These are phyloP conservation scores for Craseonycteris thonglongyai DNA, from an alignment of 2,113 vertebrate genomes.

Conservation along the genomic window DNA sequence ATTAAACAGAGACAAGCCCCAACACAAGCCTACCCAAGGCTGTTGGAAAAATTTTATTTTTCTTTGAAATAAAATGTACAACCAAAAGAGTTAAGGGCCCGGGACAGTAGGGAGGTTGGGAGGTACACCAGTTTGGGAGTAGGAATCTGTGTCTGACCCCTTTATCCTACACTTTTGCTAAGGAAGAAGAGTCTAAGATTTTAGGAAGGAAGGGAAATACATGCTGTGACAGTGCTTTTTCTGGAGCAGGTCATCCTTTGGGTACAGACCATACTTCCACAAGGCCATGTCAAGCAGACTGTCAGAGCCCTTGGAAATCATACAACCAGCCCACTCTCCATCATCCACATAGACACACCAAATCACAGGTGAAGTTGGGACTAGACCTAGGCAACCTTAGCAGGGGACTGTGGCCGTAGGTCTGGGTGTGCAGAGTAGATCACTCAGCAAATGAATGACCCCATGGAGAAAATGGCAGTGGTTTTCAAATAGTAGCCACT, in stretches of 20 bases:
- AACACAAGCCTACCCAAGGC: background rate
- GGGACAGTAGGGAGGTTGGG: background rate
- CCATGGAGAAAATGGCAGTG: background rate
- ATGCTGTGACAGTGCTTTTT: background rate
- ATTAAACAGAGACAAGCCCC: background rate
- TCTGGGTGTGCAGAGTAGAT: background rate
- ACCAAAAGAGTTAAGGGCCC: constrained; percentile 5
- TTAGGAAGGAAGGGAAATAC: background rate
- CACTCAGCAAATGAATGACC: background rate
- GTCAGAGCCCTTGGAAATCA: background rate
- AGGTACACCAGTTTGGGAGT: background rate
- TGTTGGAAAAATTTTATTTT: constrained; percentile 46
- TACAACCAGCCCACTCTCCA: background rate
- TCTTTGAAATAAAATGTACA: constrained; percentile 59
- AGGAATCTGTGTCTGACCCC: background rate
- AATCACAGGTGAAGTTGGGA: background rate
- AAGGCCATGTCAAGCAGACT: background rate
- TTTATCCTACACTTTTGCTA: background rate
- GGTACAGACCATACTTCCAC: background rate
- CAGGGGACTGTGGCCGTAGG: background rate
- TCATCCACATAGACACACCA: background rate
- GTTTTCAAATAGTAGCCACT: constrained; percentile 33
- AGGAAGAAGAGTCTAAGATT: background rate
- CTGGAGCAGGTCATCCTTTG: background rate
- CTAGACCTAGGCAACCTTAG: background rate